Evolutionary conservation across 2,888 invertebrate species (phyloP).

Genomic region (Charanyca ferruginea): DNA sequence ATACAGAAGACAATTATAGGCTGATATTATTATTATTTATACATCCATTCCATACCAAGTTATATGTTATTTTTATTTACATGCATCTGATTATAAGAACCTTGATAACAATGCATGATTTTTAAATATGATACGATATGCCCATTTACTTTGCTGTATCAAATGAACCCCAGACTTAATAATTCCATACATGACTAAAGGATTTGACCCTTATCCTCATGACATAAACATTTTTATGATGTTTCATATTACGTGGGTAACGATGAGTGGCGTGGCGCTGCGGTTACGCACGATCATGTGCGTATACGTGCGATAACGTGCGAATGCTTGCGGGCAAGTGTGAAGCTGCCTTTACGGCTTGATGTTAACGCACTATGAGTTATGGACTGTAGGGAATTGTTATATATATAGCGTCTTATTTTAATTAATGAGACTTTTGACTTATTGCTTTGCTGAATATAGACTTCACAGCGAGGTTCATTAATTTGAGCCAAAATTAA

Average conservation of each 20-base stretch:
- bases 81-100: too few relatives aligned
- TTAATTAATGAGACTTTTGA: too few relatives aligned
- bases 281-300: conserved; percentile 14
- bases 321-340: conserved; percentile 17
- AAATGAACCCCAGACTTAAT: conserved; percentile 21
- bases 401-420: background rate
- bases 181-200: conserved; percentile 29
- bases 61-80: too few relatives aligned
- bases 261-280: conserved; percentile 43
- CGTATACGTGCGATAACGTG: conserved; percentile 5
- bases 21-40: too few relatives aligned
- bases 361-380: too few relatives aligned
- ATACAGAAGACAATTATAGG: too few relatives aligned
- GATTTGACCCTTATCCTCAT: conserved; percentile 42
- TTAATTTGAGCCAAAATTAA: too few relatives aligned
- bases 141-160: background rate
- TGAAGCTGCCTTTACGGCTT: conserved; percentile 13
- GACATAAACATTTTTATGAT: conserved; percentile 56
- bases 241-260: conserved; percentile 51
- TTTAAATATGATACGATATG: too few relatives aligned
- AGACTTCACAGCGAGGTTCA: too few relatives aligned
- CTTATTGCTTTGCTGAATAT: too few relatives aligned
- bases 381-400: conserved; percentile 5
- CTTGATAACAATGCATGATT: too few relatives aligned
- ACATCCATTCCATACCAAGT: too few relatives aligned